Evolutionary conservation across 2,888 invertebrate species (phyloP), one percentile per base, ranked within the genome.

Genomic region (Volucella inanis): DNA sequence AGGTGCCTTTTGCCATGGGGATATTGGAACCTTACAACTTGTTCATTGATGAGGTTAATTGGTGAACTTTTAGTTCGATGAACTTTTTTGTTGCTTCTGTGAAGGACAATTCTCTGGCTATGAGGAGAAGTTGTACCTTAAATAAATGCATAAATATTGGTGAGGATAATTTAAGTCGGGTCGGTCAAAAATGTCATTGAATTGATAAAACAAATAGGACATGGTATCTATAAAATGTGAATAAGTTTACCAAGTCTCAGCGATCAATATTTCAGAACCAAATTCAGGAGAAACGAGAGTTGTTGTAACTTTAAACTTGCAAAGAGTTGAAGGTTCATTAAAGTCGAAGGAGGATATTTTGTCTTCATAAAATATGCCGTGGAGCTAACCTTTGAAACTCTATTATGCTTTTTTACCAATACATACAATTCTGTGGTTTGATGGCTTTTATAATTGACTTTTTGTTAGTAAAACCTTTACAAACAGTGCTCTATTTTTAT

Each of bases 11-110:
- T 31, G 38, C 55, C 74, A 49, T 64, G 43, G 67, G 65, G 61
- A 67, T 52, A 71, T 72, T 57, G 50, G 72, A 81, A 81, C 76
- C 81, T 77, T 76, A 81, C 67, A 50, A 62, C 76, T 72, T 81
- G 81, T 81, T 72, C 85, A 81, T 72, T 85, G 85, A 81, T 50
- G 81, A 81, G 75, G 85, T 77, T 81, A 81, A 81, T 85, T 85
- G 85, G 71, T 81, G 81, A 81, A 81, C 72, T 85, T 80, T 85
- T 62, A 72, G 85, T 85, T 81, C 47, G 61, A 52, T 12, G 72
- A 81, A 81, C 71, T 83, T n/a, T 54, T 71, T 72, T 31, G 6
- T 31, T 31, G 0, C 0, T 31, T 31, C 31, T 72, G 62, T 75
- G 67, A 80, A 76, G 80, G 75, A 71, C 80, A 80, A 76, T 55